Conservation (phyloP, 2,797 vertebrate genomes). For the Chelon auratus region DNA sequence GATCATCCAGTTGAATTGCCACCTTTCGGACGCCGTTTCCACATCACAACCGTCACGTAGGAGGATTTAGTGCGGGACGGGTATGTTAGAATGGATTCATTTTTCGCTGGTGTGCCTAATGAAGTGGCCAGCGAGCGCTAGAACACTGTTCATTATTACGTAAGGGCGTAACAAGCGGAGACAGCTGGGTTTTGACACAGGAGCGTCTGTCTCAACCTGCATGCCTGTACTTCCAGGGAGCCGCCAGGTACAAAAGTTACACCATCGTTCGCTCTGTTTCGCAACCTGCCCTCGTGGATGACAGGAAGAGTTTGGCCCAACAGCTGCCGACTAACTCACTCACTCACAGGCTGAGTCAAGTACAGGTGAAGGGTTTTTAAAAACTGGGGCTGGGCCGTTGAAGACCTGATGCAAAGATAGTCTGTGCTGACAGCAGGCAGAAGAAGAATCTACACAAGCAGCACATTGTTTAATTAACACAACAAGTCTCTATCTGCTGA, state of each 20-base stretch:
- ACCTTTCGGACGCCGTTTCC: too few species aligned
- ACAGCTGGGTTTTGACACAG: slow-evolving; percentile 44
- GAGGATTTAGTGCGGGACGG: too few species aligned
- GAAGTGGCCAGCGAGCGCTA: too few species aligned
- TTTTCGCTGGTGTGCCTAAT: too few species aligned
- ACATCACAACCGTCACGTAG: too few species aligned
- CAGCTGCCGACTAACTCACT: neutral
- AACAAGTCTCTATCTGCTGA: slow-evolving; percentile 13
- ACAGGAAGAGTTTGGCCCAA: slow-evolving; percentile 23
- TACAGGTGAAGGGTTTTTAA: slow-evolving; percentile 16
- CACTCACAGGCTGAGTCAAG: slow-evolving; percentile 43
- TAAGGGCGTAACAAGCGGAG: slow-evolving; percentile 19
- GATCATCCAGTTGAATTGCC: too few species aligned
- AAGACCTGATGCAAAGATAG: slow-evolving; percentile 1
- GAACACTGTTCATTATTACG: slow-evolving; percentile 30
- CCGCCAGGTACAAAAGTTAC: slow-evolving; percentile 45
- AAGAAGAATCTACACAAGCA: slow-evolving; percentile 4
- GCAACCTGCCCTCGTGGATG: slow-evolving; percentile 19
- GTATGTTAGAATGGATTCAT: too few species aligned
- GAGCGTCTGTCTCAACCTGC: slow-evolving; percentile 62
- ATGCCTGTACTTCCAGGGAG: slow-evolving; percentile 18
- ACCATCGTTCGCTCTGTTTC: slow-evolving; percentile 16
- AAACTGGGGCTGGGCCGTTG: slow-evolving; percentile 26
- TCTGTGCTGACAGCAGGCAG: slow-evolving; percentile 2
- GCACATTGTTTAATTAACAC: neutral